Evolutionary conservation across 1,140 invertebrate species (phyloP), one percentile per base, ranked within the genome.

Genomic region (Trinorchestia longiramus): DNA sequence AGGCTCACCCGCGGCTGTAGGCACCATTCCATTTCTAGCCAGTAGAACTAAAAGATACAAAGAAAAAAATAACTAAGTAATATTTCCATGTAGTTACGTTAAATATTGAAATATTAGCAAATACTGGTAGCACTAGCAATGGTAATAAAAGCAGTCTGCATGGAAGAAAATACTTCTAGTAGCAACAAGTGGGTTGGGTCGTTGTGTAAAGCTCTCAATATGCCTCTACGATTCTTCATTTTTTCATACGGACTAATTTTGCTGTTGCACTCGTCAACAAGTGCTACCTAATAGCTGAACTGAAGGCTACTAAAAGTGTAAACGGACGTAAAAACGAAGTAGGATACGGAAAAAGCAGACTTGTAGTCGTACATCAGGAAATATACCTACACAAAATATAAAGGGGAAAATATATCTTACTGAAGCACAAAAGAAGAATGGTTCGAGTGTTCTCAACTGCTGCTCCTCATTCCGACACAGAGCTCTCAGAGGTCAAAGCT

Each of bases 1-100:
- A 94, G 97, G 98, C 98, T 98, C 98, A 98, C 98, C 98, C 97
- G 98, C 97, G 97, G 98, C 96, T 96, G 96, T 98, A 97, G 98
- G 98, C 97, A 98, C 97, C 97, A 98, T 98, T 98, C 98, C 98
- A 97, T 98, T 98, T 98, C 98, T 98, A 98, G 98, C 98, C 97
- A 98, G 98, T 98, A 98, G 98, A 98, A 98, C 98, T 98, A 98
- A 97, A 97, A 97, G 97, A 95, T 97, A 97, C 97, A 97, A 97
- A 97, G 97, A 97, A 97, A 97, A 53, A 96, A 97, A 97, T 96
- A 96, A 96, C 96, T 96, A 97, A 97, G 96, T 97, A 96, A 96
- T 97, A 96, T 53, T 95, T 96, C 96, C 41, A 94, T n/a, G 43
- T 17, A 45, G 43, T 45, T 43, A 45, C 17, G 43, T 94, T 45